Evolutionary conservation across 2,113 vertebrate species (phyloP).

Genomic region (Callaeas wilsoni): DNA sequence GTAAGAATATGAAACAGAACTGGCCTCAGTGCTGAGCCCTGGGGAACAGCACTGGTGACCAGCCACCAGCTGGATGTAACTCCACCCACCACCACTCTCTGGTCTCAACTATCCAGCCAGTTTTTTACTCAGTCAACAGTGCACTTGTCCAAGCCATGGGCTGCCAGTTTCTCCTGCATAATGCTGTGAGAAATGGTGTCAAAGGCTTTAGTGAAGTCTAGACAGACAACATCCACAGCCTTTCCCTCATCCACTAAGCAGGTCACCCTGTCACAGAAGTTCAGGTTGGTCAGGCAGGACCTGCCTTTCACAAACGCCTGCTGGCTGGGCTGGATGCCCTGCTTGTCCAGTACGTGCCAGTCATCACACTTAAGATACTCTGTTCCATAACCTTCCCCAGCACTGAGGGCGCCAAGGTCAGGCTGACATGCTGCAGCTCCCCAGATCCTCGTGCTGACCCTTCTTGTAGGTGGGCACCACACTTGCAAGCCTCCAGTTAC

Average conservation of each 20-base stretch:
- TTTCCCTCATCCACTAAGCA: background rate
- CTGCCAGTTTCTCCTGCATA: background rate
- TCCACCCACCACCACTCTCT: background rate
- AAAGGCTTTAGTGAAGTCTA: background rate
- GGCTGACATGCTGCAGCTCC: background rate
- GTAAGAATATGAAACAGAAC: background rate
- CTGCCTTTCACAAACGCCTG: background rate
- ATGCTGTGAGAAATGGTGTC: background rate
- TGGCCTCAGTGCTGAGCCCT: background rate
- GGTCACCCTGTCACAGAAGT: background rate
- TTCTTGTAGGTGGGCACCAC: background rate
- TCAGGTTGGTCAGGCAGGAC: background rate
- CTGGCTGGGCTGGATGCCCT: background rate
- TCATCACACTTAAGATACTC: background rate
- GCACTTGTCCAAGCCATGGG: background rate
- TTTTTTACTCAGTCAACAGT: background rate
- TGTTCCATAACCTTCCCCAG: background rate
- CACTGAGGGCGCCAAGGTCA: background rate
- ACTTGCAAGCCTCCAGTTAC: background rate
- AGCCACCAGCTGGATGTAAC: background rate
- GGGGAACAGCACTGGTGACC: background rate
- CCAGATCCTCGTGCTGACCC: background rate
- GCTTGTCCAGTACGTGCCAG: background rate
- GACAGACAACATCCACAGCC: background rate
- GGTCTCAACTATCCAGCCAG: rapidly evolving